Evolutionary conservation across 2,888 invertebrate species (phyloP), one percentile per base, ranked within the genome.

Genomic region (Ennomos erosarius): DNA sequence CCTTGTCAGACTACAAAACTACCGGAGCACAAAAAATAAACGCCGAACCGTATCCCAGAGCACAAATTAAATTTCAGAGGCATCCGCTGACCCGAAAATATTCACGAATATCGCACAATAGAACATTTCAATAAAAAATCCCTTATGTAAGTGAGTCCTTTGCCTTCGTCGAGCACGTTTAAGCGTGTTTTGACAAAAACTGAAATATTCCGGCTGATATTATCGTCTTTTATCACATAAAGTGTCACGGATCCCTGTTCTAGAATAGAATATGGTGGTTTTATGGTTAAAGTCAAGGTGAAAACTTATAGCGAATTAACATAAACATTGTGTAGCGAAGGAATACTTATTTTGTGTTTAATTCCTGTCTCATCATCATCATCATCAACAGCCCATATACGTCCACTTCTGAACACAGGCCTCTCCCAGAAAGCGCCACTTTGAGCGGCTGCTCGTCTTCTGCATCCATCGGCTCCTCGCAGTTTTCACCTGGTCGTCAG

Each of bases 221-320:
- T 78, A 80, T 78, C 76, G 68, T 69, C 75, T 80, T 79, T 75
- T 78, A 81, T 81, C 78, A 76, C 74, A 71, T 74, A 79, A 82
- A 80, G 77, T 81, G 80, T 80, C 80, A 77, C 65, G 73, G 69
- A 70, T 57, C 64, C 59, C 61, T 74, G 69, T 74, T 70, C 72
- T 73, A 70, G 64, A 70, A 67, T 71, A 73, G 73, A 69, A 74
- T 74, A 71, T 67, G 70, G 67, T 60, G 55, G 63, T 67, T 64
- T 62, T 60, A 35, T 48, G 48, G 35, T n/a, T 10, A 11, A 9
- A 26, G 6, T 9, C 1, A 50, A 54, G 54, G 46, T 12, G 26
- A 0, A 16, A 37, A 42, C 47, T 42, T 9, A 8, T 2, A 44
- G 57, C 57, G 52, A 11, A 1, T 40, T 10, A 48, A 13, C 26